Evolutionary conservation across 1,140 invertebrate species (phyloP).

Genomic region (Temnothorax curvispinosus): DNA sequence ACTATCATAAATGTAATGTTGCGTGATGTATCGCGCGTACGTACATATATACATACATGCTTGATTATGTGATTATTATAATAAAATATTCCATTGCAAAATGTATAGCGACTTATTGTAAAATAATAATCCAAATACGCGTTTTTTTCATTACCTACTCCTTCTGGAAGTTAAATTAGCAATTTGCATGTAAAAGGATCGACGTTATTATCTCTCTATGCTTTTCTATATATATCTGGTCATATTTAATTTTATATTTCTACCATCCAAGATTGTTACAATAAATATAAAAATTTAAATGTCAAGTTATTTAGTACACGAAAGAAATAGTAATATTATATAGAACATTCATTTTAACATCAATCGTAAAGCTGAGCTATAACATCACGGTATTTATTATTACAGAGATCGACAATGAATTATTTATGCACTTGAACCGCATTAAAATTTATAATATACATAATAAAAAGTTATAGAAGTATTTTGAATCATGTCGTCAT

Average conservation of each 20-base stretch:
- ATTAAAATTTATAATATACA: no score
- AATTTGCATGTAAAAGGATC: not conserved
- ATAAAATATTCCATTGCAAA: slow-evolving; percentile 22
- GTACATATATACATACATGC: not conserved
- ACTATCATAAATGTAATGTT: slow-evolving; percentile 48
- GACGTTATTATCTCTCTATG: not conserved
- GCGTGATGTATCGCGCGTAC: slow-evolving; percentile 4
- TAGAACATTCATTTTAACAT: not conserved
- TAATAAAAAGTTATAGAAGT: no score
- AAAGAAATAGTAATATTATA: no score
- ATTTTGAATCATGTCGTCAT: no score
- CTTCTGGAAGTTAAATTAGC: not conserved
- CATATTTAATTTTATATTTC: no score
- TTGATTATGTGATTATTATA: slow-evolving; percentile 9
- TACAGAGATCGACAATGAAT: no score
- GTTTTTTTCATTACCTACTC: not conserved
- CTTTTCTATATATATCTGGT: no score
- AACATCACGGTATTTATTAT: no score
- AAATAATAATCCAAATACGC: not conserved
- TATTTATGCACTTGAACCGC: no score
- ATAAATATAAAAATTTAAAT: no score
- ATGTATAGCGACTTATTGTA: not conserved
- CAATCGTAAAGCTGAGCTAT: not conserved
- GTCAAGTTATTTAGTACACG: no score
- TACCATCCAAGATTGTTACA: no score